Conservation (phyloP, 2,797 vertebrate species). For the Aeoliscus strigatus region DNA sequence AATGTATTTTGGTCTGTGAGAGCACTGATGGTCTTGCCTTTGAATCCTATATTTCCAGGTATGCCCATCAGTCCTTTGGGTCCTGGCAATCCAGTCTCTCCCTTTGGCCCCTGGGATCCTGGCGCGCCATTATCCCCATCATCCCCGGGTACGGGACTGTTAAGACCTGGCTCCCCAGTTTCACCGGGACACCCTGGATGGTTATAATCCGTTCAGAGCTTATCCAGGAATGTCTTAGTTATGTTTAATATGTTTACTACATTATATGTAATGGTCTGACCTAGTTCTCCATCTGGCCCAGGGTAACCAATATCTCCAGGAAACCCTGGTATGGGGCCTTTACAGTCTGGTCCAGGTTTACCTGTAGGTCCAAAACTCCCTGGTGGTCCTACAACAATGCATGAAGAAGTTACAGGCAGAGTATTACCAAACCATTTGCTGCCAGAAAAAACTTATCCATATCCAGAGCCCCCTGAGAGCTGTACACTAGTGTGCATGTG, state of each 20-base stretch:
- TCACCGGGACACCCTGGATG: slow-evolving; percentile 62
- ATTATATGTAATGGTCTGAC: slow-evolving; percentile 18
- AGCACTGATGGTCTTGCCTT: slow-evolving; percentile 64
- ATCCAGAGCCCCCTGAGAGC: not conserved
- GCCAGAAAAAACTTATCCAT: too few species aligned
- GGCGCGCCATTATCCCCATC: slow-evolving; percentile 57
- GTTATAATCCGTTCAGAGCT: slow-evolving; percentile 6
- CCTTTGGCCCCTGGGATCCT: slow-evolving; percentile 52
- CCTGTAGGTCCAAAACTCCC: slow-evolving; percentile 60
- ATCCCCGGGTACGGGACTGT: slow-evolving; percentile 52
- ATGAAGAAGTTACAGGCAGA: too few species aligned
- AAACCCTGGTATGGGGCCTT: slow-evolving; percentile 37
- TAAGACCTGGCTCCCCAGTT: slow-evolving; percentile 51
- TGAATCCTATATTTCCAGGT: slow-evolving; percentile 50
- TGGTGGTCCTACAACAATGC: slow-evolving; percentile 49
- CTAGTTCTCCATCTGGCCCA: slow-evolving; percentile 66
- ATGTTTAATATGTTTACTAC: not conserved
- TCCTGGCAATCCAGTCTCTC: slow-evolving; percentile 53
- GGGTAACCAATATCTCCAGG: slow-evolving; percentile 52
- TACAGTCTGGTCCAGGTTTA: slow-evolving; percentile 52
- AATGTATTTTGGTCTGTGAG: too few species aligned
- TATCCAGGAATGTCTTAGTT: not conserved
- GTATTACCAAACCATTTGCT: too few species aligned
- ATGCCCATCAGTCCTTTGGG: slow-evolving; percentile 51
- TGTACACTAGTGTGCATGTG: too few species aligned